Evolutionary conservation across 2,888 invertebrate genomes (phyloP).

Genomic region (Drosophila borealis): DNA sequence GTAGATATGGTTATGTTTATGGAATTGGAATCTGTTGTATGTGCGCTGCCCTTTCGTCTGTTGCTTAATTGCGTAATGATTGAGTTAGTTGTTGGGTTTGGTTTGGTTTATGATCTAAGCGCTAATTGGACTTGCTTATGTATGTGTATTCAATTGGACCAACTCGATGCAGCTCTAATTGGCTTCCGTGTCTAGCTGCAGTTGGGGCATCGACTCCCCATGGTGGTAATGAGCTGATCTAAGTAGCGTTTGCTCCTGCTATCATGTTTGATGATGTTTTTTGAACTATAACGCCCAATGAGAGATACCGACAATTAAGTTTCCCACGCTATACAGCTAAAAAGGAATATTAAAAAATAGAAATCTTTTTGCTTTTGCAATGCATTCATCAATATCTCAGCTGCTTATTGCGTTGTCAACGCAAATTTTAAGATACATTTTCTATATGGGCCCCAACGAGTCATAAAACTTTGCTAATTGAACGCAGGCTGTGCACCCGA

Average conservation of each 20-base stretch:
- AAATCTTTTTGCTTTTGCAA: slow-evolving; percentile 2
- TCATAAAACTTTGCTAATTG: slow-evolving; percentile 64
- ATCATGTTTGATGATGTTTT: slow-evolving; percentile 9
- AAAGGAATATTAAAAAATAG: too few relatives aligned
- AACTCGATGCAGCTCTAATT: slow-evolving; percentile 37
- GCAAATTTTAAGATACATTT: slow-evolving; percentile 12
- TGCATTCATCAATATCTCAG: slow-evolving; percentile 19
- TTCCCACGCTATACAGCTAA: slow-evolving; percentile 49
- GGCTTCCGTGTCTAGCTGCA: slow-evolving; percentile 37
- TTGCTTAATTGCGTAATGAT: slow-evolving; percentile 74
- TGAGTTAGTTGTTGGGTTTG: slow-evolving; percentile 65
- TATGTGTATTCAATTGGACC: slow-evolving; percentile 44
- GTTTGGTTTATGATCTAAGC: slow-evolving; percentile 64
- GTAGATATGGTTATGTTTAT: slow-evolving; percentile 21
- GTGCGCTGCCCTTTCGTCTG: slow-evolving; percentile 23
- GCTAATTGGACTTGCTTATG: slow-evolving; percentile 61
- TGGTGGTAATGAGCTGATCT: slow-evolving; percentile 55
- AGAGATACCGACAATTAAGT: slow-evolving; percentile 5
- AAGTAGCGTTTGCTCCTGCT: slow-evolving; percentile 18
- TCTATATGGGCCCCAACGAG: slow-evolving; percentile 17
- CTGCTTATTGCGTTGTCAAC: slow-evolving; percentile 46
- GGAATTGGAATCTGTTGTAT: slow-evolving; percentile 14
- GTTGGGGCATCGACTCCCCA: slow-evolving; percentile 52
- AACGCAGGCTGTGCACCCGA: slow-evolving; percentile 29
- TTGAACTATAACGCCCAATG: slow-evolving; percentile 10